Evolutionary conservation across 2,888 invertebrate species (phyloP).

Genomic region (Camponotus fellah): DNA sequence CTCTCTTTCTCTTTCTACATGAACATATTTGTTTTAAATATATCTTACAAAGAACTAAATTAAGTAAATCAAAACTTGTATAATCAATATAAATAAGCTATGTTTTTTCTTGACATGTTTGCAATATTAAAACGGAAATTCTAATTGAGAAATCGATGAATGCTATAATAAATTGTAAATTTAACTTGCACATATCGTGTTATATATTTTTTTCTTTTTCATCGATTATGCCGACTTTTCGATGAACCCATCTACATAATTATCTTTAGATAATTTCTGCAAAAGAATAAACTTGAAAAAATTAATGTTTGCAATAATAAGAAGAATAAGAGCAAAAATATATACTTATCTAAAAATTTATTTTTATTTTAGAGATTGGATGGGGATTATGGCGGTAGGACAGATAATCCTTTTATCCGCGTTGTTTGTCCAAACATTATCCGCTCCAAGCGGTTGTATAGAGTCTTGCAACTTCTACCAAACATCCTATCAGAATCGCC

Average conservation of each 20-base stretch:
- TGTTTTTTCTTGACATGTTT: not conserved
- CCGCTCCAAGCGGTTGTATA: conserved; percentile 75
- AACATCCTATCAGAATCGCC: conserved; percentile 54
- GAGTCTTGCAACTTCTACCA: conserved; percentile 67
- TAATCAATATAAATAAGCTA: not conserved
- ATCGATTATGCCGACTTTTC: conserved; percentile 14
- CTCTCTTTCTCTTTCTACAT: not conserved
- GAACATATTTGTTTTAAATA: not conserved
- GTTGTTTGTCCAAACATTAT: conserved; percentile 68
- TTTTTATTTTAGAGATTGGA: conserved; percentile 62
- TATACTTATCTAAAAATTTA: not conserved
- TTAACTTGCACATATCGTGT: conserved; percentile 16
- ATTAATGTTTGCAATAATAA: not conserved
- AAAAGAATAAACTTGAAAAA: not conserved
- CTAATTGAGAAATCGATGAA: not conserved
- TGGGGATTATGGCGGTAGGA: conserved; percentile 63
- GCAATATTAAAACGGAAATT: not conserved
- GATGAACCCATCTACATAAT: conserved; percentile 7
- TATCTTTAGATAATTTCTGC: conserved; percentile 16
- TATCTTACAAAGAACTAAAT: not conserved
- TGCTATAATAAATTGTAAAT: conserved; percentile 3
- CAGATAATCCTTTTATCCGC: conserved; percentile 69
- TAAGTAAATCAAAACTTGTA: not conserved
- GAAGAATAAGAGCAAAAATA: not conserved
- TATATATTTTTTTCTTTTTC: not conserved